These are phyloP conservation scores for Nothobranchius furzeri DNA, from an alignment of 2,113 vertebrate genomes.

Conservation along the genomic window DNA sequence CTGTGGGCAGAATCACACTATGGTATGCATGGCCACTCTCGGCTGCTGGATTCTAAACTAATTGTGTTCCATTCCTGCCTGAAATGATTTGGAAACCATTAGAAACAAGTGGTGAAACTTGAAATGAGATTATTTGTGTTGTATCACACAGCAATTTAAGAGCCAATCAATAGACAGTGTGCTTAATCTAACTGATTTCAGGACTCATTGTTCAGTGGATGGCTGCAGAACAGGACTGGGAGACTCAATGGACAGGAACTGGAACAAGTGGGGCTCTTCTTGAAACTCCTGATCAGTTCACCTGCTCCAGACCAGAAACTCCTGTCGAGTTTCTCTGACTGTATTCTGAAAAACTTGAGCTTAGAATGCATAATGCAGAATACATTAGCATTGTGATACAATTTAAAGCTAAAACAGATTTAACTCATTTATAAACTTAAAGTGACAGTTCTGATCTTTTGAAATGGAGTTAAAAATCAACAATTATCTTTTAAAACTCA, in stretches of 20 bases:
- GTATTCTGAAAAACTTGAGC: neutral
- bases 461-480: no score
- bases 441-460: no score
- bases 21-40: conserved; percentile 60
- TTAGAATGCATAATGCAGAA: neutral
- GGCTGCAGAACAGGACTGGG: neutral
- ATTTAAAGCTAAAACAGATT: no score
- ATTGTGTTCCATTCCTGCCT: conserved; percentile 67
- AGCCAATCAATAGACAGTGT: conserved; percentile 69
- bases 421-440: no score
- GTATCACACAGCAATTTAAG: conserved; percentile 59
- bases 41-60: conserved; percentile 60
- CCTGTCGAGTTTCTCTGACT: neutral
- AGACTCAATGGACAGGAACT: conserved; percentile 7
- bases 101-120: conserved; percentile 70
- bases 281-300: no score
- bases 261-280: neutral
- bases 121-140: conserved; percentile 74
- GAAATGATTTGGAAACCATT: conserved; percentile 69
- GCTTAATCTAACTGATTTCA: conserved; percentile 68
- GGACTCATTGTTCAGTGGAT: conserved; percentile 42
- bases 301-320: no score
- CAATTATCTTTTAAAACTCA: no score
- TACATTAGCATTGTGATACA: no score
- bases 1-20: conserved; percentile 41